Conservation (phyloP, 35 echinoderm and acorn worm genomes). For the Ophioderma brevispina region DNA sequence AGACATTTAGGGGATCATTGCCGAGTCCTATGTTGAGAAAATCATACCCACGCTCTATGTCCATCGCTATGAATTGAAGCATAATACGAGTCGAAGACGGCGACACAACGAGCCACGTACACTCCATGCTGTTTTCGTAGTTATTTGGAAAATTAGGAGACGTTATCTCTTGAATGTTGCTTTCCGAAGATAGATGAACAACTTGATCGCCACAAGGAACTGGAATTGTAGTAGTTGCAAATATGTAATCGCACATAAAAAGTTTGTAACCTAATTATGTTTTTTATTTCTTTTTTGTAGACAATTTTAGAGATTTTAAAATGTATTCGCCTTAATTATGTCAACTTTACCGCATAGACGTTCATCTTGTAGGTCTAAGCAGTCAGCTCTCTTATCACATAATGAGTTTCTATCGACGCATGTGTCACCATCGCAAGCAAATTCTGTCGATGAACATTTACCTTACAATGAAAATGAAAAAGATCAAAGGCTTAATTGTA, state of each 20-base stretch:
- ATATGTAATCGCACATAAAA: no score
- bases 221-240: no score
- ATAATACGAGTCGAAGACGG: not conserved
- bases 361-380: not conserved
- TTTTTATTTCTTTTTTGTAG: no score
- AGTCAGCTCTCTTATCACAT: not conserved
- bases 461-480: no score
- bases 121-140: not conserved
- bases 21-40: not conserved
- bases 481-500: no score
- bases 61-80: no score
- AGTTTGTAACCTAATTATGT: no score
- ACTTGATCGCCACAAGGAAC: not conserved
- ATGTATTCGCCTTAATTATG: no score
- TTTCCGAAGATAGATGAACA: not conserved
- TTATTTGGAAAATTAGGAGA: not conserved
- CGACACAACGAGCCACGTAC: not conserved
- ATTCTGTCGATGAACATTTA: not conserved
- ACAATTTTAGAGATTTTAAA: no score
- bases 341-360: not conserved
- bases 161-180: not conserved
- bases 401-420: not conserved
- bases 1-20: not conserved
- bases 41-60: not conserved
- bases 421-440: not conserved